Percentiles rank a stretch among this genome's conserved stretches.
phyloP scores from a whole-genome alignment of 1,140 invertebrate genomes.

The Phthorimaea operculella region DNA sequence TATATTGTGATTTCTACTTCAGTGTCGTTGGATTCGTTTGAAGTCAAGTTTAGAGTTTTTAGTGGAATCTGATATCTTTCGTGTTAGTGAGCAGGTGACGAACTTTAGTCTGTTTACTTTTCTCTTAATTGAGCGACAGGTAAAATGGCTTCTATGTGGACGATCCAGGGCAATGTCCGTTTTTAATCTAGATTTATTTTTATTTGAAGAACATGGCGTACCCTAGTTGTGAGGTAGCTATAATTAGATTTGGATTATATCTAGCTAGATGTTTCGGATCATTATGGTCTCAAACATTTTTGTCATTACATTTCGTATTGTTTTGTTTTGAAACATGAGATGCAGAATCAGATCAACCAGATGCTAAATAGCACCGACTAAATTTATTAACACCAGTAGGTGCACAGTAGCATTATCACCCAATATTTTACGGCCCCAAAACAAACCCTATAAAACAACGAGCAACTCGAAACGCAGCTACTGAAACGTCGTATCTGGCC shows the following conservation, averaged over 20 bases:
- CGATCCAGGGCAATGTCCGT: too few species aligned
- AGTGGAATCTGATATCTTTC: conserved; percentile 40
- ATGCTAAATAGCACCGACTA: neutral
- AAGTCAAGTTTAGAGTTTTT: conserved; percentile 41
- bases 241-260: too few species aligned
- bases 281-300: too few species aligned
- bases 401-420: conserved; percentile 17
- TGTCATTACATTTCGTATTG: too few species aligned
- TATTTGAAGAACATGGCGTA: too few species aligned
- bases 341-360: too few species aligned
- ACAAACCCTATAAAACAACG: conserved; percentile 43
- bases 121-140: neutral
- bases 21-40: conserved; percentile 50
- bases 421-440: conserved; percentile 34
- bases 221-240: too few species aligned
- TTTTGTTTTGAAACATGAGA: too few species aligned
- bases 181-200: too few species aligned
- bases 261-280: too few species aligned
- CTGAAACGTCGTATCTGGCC: conserved; percentile 58
- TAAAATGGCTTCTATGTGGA: neutral
- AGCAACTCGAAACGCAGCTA: conserved; percentile 53
- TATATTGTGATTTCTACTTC: conserved; percentile 39
- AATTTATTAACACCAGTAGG: neutral
- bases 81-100: conserved; percentile 42
- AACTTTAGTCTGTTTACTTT: conserved; percentile 10